Evolutionary conservation across 2,797 vertebrate genomes (phyloP).

Genomic region (Paedocypris micromegethes): DNA sequence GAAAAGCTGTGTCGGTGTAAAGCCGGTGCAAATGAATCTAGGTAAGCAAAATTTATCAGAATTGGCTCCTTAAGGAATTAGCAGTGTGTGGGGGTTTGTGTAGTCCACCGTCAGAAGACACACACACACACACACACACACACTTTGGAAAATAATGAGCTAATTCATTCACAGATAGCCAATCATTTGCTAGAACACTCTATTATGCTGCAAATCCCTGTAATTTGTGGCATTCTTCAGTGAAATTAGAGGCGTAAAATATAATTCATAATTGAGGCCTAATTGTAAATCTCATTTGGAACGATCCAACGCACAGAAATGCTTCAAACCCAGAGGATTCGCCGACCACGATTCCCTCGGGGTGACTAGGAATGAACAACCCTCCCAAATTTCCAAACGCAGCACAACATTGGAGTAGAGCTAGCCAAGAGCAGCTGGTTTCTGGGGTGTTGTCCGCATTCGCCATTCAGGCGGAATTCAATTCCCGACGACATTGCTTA

Average conservation of each 20-base stretch:
- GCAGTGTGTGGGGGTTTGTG: too few relatives aligned
- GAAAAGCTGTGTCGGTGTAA: too few relatives aligned
- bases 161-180: background rate
- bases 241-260: background rate
- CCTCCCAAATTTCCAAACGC: conserved; percentile 18
- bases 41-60: too few relatives aligned
- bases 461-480: conserved; percentile 17
- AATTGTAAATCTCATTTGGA: conserved; percentile 22
- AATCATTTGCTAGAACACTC: conserved; percentile 2
- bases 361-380: conserved; percentile 1
- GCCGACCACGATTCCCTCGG: conserved; percentile 9
- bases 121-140: conserved; percentile 18
- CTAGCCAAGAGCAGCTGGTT: conserved; percentile 19
- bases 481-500: conserved; percentile 24
- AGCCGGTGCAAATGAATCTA: too few relatives aligned
- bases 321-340: conserved; percentile 10
- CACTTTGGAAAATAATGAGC: conserved; percentile 6
- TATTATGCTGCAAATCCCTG: conserved; percentile 23
- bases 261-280: conserved; percentile 32
- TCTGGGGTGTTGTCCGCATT: conserved; percentile 8
- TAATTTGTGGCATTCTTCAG: conserved; percentile 2
- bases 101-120: background rate
- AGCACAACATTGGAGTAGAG: background rate
- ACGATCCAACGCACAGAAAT: conserved; percentile 19
- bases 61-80: too few relatives aligned